Percentiles rank a stretch among this genome's conserved stretches.
Conservation (phyloP, 2,888 invertebrate genomes). For the Alviniconcha strummeri region DNA sequence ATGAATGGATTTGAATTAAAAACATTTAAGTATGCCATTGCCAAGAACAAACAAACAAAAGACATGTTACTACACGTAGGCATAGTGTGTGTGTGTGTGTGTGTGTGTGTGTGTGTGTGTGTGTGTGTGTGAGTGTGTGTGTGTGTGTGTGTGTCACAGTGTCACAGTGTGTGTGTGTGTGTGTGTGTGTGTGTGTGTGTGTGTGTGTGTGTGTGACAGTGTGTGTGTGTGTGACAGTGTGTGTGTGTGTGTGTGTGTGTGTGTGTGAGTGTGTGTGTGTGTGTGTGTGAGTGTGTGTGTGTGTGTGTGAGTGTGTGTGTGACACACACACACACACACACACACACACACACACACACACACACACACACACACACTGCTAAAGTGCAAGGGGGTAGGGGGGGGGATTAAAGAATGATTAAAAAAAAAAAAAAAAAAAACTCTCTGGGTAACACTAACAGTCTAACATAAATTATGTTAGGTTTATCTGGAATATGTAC, state of each 20-base stretch:
- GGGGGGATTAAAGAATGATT: too few relatives aligned
- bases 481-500: too few relatives aligned
- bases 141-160: background rate
- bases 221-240: background rate
- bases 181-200: background rate
- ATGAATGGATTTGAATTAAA: too few relatives aligned
- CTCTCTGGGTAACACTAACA: background rate
- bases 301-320: background rate
- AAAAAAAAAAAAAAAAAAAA: background rate
- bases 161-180: background rate
- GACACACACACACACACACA: background rate
- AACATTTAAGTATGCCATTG: background rate
- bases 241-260: background rate
- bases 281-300: background rate
- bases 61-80: background rate
- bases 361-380: background rate
- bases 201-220: background rate
- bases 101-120: background rate
- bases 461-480: background rate
- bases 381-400: too few relatives aligned
- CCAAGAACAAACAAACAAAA: background rate
- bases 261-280: background rate
- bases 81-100: background rate
- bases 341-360: background rate
- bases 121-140: background rate